Evolutionary conservation across 1,140 invertebrate species (phyloP), one percentile per base, ranked within the genome.

Genomic region (Apis laboriosa): DNA sequence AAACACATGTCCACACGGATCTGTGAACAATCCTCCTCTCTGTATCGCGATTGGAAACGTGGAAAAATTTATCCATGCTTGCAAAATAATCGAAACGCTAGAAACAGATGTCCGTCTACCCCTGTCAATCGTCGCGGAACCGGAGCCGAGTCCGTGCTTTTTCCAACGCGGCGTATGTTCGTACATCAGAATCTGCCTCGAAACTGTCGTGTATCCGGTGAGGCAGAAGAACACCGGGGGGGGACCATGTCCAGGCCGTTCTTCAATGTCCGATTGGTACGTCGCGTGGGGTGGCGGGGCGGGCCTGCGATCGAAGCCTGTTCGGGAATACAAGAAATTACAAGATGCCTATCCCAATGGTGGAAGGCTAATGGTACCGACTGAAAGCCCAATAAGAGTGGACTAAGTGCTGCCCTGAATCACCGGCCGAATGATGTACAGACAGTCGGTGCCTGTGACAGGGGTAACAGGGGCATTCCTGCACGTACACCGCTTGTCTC

Each of bases 301-400:
- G 84, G 43, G 80, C 77, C 3, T 76, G 72, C 84, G 79, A 85
- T 84, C 74, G 76, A 61, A 74, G 72, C 56, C 77, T 84, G 82
- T 84, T 85, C 49, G 78, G 72, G 77, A 81, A 85, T 89, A 85
- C 83, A 92, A 91, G 89, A 91, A 92, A 89, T 90, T 91, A 92
- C 90, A 92, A 91, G 91, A 92, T 92, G 87, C 89, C 90, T 91
- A 90, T 81, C 82, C 78, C 78, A 85, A 71, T 78, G 78, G 82
- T 84, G 77, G 63, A 81, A 87, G 83, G 84, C 85, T 90, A 90
- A 92, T 90, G 88, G 87, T 79, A 80, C 34, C 81, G 80, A 81
- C 88, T 88, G 80, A 63, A 82, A 68, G 68, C 66, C 71, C 85
- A 80, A 89, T 90, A 90, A 89, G 88, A 89, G 81, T 68, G 81